Base-by-base conservation (phyloP, 2,888 invertebrate genomes). In the Melanostoma scalare region DNA sequence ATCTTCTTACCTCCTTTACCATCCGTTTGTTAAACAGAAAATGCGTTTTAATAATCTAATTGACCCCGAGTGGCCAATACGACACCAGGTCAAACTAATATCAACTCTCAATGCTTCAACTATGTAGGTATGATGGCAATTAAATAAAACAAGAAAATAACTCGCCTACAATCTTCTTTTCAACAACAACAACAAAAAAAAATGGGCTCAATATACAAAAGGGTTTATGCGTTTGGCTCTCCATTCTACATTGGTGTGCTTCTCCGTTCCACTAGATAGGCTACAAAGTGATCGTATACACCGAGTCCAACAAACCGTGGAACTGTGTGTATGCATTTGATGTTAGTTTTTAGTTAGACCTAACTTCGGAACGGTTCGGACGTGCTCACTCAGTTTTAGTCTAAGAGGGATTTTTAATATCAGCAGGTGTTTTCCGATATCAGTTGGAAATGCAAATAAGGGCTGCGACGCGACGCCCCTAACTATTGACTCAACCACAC, bases 221-320 rank as follows among this genome's bases (percentile, higher is more conserved):
- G 78, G 82, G 48, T 78, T 61, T 56, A 9, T 53, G 9, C 55
- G 46, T 53, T 63, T 53, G 55, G 30, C 68, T 44, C 72, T 35
- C 36, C 52, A 20, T 36, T 68, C 50, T 40, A 30, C 10, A n/a
- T 4, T 9, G 42, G 20, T 68, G 33, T 38, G 40, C 63, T 75
- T 60, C 50, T 69, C 69, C 61, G 82, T 84, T 84, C 82, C 82
- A 84, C 58, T 74, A 84, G 78, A 84, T 60, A 84, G 74, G 10
- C 48, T 63, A 60, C 82, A 65, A 68, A 56, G 69, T 67, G 30
- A 40, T 68, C 48, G 50, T 55, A 53, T 48, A 52, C 53, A 65
- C 40, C 42, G 35, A 10, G 35, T 67, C 40, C 35, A 46, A 44
- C 68, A 68, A 46, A 61, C 50, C 61, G 65, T 31, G 42, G 60